Percentiles rank a stretch among this genome's conserved stretches.
Evolutionary conservation across 1,140 invertebrate genomes (phyloP).

Genomic region (Hetaerina americana): DNA sequence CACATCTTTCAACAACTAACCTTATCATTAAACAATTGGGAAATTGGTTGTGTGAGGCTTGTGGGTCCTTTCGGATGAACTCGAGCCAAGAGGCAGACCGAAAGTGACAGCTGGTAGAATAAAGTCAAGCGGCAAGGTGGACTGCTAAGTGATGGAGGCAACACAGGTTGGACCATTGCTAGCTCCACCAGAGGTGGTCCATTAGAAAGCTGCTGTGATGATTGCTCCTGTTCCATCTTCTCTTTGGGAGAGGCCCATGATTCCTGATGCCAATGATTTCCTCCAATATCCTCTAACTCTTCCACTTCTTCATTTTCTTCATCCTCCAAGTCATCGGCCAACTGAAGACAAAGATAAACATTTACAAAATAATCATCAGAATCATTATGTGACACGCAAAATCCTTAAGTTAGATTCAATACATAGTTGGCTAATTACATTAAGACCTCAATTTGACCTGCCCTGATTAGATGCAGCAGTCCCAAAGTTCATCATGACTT

Average conservation of each 20-base stretch:
- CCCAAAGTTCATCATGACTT: no score
- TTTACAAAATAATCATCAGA: no score
- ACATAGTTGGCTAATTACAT: no score
- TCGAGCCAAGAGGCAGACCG: not conserved
- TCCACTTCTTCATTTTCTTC: not conserved
- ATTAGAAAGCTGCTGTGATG: no score
- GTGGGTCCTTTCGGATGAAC: not conserved
- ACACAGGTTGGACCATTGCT: not conserved
- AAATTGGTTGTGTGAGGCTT: not conserved
- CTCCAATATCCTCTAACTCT: no score
- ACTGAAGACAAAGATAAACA: no score
- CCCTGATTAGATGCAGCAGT: no score
- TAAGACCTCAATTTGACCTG: no score
- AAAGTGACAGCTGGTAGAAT: not conserved
- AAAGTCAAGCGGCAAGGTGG: not conserved
- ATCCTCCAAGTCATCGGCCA: not conserved
- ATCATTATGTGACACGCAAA: not conserved
- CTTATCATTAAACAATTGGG: not conserved
- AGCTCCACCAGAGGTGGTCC: not conserved
- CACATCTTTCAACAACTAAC: not conserved
- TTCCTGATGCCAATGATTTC: no score
- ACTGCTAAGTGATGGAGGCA: not conserved
- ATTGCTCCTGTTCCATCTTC: no score
- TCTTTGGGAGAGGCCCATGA: no score
- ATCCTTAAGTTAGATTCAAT: no score